Evolutionary conservation across 2,113 vertebrate genomes (phyloP).

Genomic region (Sus scrofa): DNA sequence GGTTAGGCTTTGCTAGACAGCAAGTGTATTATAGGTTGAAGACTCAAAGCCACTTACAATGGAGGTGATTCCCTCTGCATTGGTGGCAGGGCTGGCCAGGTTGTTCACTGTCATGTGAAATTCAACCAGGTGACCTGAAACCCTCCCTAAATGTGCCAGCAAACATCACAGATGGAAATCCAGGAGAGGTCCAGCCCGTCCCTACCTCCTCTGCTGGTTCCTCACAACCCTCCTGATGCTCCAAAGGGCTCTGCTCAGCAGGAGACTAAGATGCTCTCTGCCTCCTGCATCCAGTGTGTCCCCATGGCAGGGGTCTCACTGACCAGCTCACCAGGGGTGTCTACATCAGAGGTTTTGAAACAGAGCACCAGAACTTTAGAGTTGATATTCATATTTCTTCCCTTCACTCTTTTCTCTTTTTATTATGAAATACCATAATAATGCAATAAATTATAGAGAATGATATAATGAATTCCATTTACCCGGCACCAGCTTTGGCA

Average conservation of each 20-base stretch:
- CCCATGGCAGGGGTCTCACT: background rate
- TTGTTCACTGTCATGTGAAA: background rate
- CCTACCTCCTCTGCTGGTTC: background rate
- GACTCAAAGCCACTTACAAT: background rate
- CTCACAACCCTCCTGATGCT: background rate
- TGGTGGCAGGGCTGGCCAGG: background rate
- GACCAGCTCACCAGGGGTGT: background rate
- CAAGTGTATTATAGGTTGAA: no score
- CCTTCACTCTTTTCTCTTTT: background rate
- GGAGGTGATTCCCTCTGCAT: no score
- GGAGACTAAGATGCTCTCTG: background rate
- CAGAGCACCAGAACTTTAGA: background rate
- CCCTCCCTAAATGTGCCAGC: background rate
- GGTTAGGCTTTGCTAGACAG: no score
- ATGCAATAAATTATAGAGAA: background rate
- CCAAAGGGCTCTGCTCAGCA: background rate
- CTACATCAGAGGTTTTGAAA: background rate
- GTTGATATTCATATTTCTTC: background rate
- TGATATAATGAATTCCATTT: background rate
- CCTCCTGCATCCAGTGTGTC: background rate
- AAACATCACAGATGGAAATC: rapidly evolving
- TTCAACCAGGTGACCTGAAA: background rate
- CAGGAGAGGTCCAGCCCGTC: background rate
- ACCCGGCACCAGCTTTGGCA: background rate
- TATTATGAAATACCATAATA: background rate